Percentiles rank a stretch among this genome's conserved stretches.
Conservation (phyloP, 2,888 invertebrate species). For the Aleiodes testaceus region DNA sequence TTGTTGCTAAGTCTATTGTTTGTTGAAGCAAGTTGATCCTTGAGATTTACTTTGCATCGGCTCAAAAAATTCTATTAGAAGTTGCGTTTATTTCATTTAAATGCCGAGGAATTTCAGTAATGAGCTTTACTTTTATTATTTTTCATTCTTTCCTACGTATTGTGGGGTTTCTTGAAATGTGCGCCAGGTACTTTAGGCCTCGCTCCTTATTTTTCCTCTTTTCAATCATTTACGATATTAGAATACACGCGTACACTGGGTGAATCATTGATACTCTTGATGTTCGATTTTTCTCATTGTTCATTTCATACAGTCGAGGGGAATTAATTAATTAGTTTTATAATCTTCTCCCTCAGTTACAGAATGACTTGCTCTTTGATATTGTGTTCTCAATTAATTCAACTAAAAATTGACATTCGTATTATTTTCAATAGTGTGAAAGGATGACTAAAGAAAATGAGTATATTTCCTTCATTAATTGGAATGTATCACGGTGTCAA, state of each 20-base stretch:
- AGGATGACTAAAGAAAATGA: slow-evolving; percentile 48
- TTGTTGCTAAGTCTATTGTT: slow-evolving; percentile 37
- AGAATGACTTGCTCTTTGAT: not conserved
- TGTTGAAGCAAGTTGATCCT: slow-evolving; percentile 40
- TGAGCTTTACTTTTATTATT: slow-evolving; percentile 14
- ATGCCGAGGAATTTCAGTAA: slow-evolving; percentile 14
- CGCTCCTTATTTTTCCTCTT: slow-evolving; percentile 11
- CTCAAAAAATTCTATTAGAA: slow-evolving; percentile 23
- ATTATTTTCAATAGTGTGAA: not conserved
- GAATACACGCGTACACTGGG: slow-evolving; percentile 19
- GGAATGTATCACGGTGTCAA: slow-evolving; percentile 52
- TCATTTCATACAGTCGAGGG: not conserved
- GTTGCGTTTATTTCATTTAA: not conserved
- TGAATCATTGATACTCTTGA: slow-evolving; percentile 2
- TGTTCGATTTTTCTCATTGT: not conserved
- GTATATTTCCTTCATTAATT: slow-evolving; percentile 44
- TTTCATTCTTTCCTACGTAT: not conserved
- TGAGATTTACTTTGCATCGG: slow-evolving; percentile 36
- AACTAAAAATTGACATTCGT: not conserved
- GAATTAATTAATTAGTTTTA: not conserved
- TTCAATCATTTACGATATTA: slow-evolving; percentile 30
- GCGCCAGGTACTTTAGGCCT: slow-evolving; percentile 43
- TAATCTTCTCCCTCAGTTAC: not conserved
- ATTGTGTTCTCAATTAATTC: not conserved
- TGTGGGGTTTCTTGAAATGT: slow-evolving; percentile 31